phyloP scores from a whole-genome alignment of 2,113 vertebrate species.

The Heptranchias perlo region DNA sequence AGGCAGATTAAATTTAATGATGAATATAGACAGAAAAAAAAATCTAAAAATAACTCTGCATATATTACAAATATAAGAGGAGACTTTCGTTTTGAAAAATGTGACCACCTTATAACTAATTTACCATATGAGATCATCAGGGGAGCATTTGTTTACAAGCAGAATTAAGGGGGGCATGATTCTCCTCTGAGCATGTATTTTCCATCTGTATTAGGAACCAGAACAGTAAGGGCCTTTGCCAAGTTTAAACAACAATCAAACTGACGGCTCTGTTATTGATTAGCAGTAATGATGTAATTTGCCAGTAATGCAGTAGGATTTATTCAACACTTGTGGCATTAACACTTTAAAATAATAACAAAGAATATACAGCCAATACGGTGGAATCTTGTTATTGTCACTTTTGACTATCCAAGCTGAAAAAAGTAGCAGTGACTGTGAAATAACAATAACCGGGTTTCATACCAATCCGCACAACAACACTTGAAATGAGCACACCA shows the following conservation, averaged over 20 bases:
- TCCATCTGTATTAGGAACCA: neutral
- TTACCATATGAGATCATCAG: neutral
- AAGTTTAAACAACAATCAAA: constrained; percentile 19
- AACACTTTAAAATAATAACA: neutral
- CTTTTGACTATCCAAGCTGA: neutral
- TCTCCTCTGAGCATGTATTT: neutral
- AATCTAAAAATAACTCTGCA: neutral
- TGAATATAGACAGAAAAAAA: neutral
- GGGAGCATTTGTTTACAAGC: neutral
- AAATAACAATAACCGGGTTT: neutral
- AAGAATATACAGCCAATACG: no score
- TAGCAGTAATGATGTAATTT: constrained; percentile 33
- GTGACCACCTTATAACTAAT: neutral
- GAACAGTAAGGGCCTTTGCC: neutral
- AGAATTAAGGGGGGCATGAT: neutral
- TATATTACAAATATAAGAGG: neutral
- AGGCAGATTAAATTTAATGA: neutral
- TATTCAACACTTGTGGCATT: constrained; percentile 21
- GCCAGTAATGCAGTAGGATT: constrained; percentile 4
- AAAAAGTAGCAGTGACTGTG: neutral
- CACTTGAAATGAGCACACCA: neutral
- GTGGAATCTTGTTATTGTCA: neutral
- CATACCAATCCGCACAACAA: neutral
- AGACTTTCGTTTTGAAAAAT: neutral
- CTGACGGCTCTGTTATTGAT: neutral